These are phyloP conservation scores for Cuculus canorus DNA, from an alignment of 2,797 vertebrate genomes.

Conservation along the genomic window DNA sequence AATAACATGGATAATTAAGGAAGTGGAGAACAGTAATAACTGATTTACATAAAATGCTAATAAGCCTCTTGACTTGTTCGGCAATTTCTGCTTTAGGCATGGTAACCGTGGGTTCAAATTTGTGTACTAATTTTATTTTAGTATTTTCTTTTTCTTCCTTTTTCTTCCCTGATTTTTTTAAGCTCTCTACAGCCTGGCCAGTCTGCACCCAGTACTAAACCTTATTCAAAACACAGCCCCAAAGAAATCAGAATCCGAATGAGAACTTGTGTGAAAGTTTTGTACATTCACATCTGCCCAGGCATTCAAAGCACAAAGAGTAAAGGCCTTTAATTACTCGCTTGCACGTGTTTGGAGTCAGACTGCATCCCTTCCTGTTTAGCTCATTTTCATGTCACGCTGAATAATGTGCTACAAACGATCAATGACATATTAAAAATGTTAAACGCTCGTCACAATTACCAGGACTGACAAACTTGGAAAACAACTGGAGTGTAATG, in stretches of 20 bases:
- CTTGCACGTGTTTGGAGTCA: not conserved
- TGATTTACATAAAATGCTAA: conserved; percentile 99
- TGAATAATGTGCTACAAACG: not conserved
- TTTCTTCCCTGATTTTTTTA: conserved; percentile 27
- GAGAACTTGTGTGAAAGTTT: not conserved
- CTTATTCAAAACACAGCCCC: not conserved
- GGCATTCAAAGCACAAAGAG: not conserved
- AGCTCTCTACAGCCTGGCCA: conserved; percentile 34
- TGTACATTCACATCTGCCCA: not conserved
- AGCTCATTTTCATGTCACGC: not conserved
- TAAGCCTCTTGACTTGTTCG: conserved; percentile 94
- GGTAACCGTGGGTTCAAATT: conserved; percentile 78
- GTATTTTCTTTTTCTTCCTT: conserved; percentile 42
- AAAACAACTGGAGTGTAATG: not conserved
- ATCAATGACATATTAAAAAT: conserved; percentile 1
- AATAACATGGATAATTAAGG: conserved; percentile 99
- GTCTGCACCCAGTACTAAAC: not conserved
- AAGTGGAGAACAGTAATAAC: conserved; percentile 96
- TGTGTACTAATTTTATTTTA: conserved; percentile 81
- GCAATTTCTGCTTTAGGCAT: conserved; percentile 85
- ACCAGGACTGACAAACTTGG: not conserved
- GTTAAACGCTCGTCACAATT: not conserved
- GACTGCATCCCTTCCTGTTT: not conserved
- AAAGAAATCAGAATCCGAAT: not conserved
- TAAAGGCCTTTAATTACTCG: conserved; percentile 29